These are phyloP conservation scores for Chondrosia reniformis DNA, from an alignment of 37 sponge, comb jelly and placozoan species.

Conservation along the genomic window DNA sequence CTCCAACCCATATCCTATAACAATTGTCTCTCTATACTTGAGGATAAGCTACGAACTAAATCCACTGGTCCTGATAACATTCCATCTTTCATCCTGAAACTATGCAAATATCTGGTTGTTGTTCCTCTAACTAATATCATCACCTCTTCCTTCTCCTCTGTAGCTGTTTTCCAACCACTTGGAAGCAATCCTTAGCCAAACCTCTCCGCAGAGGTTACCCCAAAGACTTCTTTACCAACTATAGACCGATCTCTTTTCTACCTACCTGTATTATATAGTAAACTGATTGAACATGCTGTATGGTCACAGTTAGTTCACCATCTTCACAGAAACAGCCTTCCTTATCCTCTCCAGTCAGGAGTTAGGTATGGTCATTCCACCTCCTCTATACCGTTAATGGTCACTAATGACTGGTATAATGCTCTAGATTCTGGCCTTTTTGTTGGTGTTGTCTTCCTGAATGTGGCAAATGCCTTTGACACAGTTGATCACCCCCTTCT, in stretches of 20 bases:
- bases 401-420: neutral
- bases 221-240: neutral
- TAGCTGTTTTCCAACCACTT: neutral
- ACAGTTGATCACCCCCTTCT: neutral
- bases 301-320: neutral
- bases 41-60: too few species aligned
- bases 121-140: neutral
- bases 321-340: neutral
- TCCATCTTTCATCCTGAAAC: neutral
- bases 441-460: neutral
- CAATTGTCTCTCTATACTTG: too few species aligned
- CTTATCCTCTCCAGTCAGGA: neutral
- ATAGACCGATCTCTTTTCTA: neutral
- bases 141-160: neutral
- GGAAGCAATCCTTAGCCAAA: neutral
- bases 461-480: constrained; percentile 1
- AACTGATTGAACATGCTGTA: neutral
- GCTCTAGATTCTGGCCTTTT: neutral
- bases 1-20: too few species aligned
- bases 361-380: neutral
- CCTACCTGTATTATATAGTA: neutral
- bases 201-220: neutral
- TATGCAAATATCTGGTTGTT: neutral
- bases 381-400: neutral
- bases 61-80: neutral